phyloP scores from a whole-genome alignment of 2,113 vertebrate genomes.

The Gopherus flavomarginatus region DNA sequence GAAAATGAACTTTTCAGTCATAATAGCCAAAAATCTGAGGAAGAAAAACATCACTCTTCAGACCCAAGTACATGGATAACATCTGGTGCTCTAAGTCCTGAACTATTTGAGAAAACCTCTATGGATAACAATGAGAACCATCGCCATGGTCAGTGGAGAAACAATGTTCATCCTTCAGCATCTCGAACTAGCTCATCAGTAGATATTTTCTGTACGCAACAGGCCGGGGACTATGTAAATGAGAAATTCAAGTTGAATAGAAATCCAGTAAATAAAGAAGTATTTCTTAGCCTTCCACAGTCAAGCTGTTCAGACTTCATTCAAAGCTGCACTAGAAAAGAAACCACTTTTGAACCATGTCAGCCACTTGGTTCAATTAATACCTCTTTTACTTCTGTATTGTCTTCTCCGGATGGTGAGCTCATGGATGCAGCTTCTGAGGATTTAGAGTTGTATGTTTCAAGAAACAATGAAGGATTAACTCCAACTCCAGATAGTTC shows the following conservation, averaged over 20 bases:
- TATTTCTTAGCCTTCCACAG: slow-evolving; percentile 88
- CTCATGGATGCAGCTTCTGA: slow-evolving; percentile 84
- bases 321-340: slow-evolving; percentile 84
- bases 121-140: slow-evolving; percentile 79
- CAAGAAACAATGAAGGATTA: slow-evolving; percentile 85
- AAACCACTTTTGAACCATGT: slow-evolving; percentile 82
- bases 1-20: slow-evolving; percentile 79
- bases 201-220: slow-evolving; percentile 78
- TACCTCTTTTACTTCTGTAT: slow-evolving; percentile 85
- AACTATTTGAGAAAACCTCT: slow-evolving; percentile 87
- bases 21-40: slow-evolving; percentile 78
- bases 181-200: slow-evolving; percentile 77
- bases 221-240: slow-evolving; percentile 75
- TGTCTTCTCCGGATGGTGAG: slow-evolving; percentile 90
- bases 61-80: slow-evolving; percentile 78
- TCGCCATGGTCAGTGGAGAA: slow-evolving; percentile 78
- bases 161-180: slow-evolving; percentile 74
- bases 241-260: slow-evolving; percentile 83
- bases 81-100: slow-evolving; percentile 82
- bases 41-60: slow-evolving; percentile 78
- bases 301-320: slow-evolving; percentile 83
- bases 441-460: slow-evolving; percentile 84
- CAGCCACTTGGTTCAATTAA: slow-evolving; percentile 84
- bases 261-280: slow-evolving; percentile 80
- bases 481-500: slow-evolving; percentile 95